phyloP scores from a whole-genome alignment of 1,140 invertebrate species.

The Drosophila simulans region DNA sequence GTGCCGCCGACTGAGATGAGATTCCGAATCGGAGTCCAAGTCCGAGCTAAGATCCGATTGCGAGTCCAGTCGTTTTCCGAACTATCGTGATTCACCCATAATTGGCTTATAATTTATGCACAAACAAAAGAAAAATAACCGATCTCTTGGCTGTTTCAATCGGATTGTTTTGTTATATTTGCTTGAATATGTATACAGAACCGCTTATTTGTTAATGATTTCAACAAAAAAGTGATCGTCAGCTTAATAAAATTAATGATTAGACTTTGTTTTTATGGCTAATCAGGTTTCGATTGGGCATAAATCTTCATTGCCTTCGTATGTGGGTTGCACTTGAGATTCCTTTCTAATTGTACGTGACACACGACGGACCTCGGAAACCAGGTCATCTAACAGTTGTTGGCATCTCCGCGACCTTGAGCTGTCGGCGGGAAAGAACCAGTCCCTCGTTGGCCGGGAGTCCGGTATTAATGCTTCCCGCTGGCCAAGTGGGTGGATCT shows the following conservation, averaged over 20 bases:
- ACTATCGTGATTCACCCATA: slow-evolving; percentile 76
- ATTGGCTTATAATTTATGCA: slow-evolving; percentile 83
- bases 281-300: slow-evolving; percentile 68
- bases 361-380: slow-evolving; percentile 58
- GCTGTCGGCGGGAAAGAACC: slow-evolving; percentile 27
- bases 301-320: slow-evolving; percentile 61
- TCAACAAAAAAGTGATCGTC: slow-evolving; percentile 81
- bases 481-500: slow-evolving; percentile 41
- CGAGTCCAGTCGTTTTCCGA: slow-evolving; percentile 42
- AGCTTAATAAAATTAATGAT: slow-evolving; percentile 82
- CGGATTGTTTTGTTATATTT: slow-evolving; percentile 64
- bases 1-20: slow-evolving; percentile 49
- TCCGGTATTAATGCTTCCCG: slow-evolving; percentile 28
- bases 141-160: slow-evolving; percentile 48
- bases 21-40: slow-evolving; percentile 33
- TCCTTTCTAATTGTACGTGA: slow-evolving; percentile 78
- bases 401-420: slow-evolving; percentile 44
- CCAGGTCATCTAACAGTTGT: slow-evolving; percentile 69
- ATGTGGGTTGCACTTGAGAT: slow-evolving; percentile 71
- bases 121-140: slow-evolving; percentile 16
- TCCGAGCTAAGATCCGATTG: slow-evolving; percentile 2
- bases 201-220: slow-evolving; percentile 79
- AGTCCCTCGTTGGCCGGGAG: slow-evolving; percentile 20
- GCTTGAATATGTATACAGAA: slow-evolving; percentile 64
- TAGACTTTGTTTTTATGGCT: slow-evolving; percentile 69